Evolutionary conservation across 1,140 invertebrate genomes (phyloP), one percentile per base, ranked within the genome.

Genomic region (Lethrus apterus): DNA sequence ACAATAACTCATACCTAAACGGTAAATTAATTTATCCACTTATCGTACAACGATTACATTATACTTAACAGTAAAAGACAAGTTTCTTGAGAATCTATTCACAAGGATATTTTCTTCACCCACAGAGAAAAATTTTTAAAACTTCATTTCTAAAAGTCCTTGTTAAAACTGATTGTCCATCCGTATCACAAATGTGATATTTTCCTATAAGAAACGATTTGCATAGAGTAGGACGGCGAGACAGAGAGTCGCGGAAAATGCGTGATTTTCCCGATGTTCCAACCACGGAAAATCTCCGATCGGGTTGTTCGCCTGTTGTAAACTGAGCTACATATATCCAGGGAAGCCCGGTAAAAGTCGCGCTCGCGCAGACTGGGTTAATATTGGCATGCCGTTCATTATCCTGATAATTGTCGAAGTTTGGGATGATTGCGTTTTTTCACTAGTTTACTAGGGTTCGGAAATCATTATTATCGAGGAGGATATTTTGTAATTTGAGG

Each of bases 321-420:
- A 52, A 56, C 54, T 56, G 54, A 54, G 51, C 54, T 56, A 42
- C 51, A 54, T 54, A 50, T 46, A 51, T 56, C 54, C 46, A 46
- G 50, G 53, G 50, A 52, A 52, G 45, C 48, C 46, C 48, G 46
- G 50, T 43, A 53, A 50, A 44, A 46, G 41, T 48, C 41, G 50
- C 54, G 54, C 50, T 49, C 19, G 51, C 51, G 56, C 53, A 58
- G 11, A 36, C 23, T 9, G 35, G 23, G 15, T 33, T 21, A 41
- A 50, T 34, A 42, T 52, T 40, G 36, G 34, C 45, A 48, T 41
- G 45, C 32, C 47, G 47, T 50, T 50, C 51, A 46, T 53, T 53
- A 46, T 36, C n/a, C 41, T 43, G 51, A 53, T 53, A 53, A 53
- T 53, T 53, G 47, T 33, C 24, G 15, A 32, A 50, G 44, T 53